Percentiles rank a stretch among this genome's conserved stretches.
phyloP scores from a whole-genome alignment of 2,113 vertebrate genomes.

The Scolopax mira region DNA sequence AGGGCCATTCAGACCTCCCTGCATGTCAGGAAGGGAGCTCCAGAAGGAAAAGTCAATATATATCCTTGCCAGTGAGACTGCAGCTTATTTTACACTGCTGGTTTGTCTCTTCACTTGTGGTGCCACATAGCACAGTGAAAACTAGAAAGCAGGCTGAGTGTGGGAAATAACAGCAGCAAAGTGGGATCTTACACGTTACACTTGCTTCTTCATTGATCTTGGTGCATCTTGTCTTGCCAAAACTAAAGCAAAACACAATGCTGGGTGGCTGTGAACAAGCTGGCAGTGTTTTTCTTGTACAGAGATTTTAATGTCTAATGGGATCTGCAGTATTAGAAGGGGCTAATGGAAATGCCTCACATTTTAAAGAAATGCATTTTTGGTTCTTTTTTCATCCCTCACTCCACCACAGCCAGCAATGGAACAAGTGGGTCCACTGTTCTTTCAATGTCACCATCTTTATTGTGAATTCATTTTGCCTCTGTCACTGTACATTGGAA shows the following conservation, averaged over 20 bases:
- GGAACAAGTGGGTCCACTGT: not conserved
- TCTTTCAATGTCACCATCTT: not conserved
- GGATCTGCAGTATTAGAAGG: not conserved
- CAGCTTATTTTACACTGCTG: not conserved
- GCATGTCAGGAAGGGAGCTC: not conserved
- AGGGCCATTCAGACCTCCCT: not conserved
- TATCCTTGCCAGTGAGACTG: not conserved
- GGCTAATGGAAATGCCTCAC: not conserved
- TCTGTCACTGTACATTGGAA: not conserved
- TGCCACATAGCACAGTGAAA: not conserved
- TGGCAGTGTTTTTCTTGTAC: not conserved
- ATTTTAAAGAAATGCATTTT: not conserved
- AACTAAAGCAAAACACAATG: not conserved
- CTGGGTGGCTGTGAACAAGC: not conserved
- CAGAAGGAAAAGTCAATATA: not conserved
- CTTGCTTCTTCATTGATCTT: not conserved
- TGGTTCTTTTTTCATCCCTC: not conserved
- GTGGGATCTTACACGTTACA: not conserved
- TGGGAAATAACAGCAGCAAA: not conserved
- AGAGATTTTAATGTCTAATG: not conserved
- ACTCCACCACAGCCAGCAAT: not conserved
- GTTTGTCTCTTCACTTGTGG: not conserved
- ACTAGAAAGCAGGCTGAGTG: not conserved
- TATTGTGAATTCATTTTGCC: not conserved
- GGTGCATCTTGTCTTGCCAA: not conserved